Conservation (phyloP, 2,113 vertebrate genomes). For the Daboia siamensis region DNA sequence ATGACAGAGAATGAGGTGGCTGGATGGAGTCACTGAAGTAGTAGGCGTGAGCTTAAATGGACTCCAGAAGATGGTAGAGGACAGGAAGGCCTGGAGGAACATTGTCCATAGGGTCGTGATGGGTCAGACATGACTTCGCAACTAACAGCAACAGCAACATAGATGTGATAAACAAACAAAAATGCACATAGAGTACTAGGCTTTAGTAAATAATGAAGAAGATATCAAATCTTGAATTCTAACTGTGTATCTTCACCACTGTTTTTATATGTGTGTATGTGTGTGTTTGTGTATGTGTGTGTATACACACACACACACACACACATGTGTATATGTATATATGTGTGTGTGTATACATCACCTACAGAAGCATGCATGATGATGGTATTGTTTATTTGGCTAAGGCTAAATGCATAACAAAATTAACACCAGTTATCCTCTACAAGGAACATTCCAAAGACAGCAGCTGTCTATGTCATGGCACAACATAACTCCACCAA, state of each 20-base stretch:
- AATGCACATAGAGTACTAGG: neutral
- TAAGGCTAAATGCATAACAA: constrained; percentile 7
- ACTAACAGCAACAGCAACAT: too few species aligned
- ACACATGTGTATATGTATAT: too few species aligned
- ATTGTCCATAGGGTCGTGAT: too few species aligned
- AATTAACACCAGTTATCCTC: constrained; percentile 25
- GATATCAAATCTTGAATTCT: neutral
- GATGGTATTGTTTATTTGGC: neutral
- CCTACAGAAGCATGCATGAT: neutral
- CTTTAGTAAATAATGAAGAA: neutral
- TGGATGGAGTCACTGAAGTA: too few species aligned
- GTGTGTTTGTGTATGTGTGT: too few species aligned
- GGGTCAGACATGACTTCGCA: too few species aligned
- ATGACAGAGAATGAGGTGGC: too few species aligned
- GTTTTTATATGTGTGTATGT: neutral
- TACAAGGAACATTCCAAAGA: constrained; percentile 50
- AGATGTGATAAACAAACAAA: neutral
- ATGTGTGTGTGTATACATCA: too few species aligned
- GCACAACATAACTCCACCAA: constrained; percentile 25
- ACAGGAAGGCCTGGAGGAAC: too few species aligned
- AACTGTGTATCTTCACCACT: neutral
- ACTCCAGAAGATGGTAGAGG: too few species aligned
- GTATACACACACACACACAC: too few species aligned
- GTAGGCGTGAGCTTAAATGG: too few species aligned
- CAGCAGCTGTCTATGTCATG: constrained; percentile 54